These are phyloP conservation scores for Gorsachius goisagi DNA, from an alignment of 2,113 vertebrate species.

Conservation along the genomic window DNA sequence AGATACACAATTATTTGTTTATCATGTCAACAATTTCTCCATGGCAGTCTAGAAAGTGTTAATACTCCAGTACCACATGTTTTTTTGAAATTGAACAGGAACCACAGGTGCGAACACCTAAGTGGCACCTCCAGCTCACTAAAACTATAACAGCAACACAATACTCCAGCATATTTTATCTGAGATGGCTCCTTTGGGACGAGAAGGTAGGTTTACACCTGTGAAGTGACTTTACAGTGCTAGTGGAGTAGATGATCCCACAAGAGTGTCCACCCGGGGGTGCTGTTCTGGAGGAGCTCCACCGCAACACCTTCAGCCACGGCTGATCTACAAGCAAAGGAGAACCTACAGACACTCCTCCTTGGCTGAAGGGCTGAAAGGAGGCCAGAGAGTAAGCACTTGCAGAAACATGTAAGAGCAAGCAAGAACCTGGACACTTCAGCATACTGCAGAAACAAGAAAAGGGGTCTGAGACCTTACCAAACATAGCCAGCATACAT, in stretches of 20 bases:
- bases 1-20: neutral
- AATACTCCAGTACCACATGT: fast-evolving
- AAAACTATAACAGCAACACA: neutral
- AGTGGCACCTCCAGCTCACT: neutral
- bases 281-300: neutral
- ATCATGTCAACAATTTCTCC: neutral
- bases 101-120: neutral
- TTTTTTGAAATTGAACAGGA: neutral
- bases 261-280: neutral
- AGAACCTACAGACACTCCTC: neutral
- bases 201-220: neutral
- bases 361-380: neutral
- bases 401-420: neutral
- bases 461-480: neutral
- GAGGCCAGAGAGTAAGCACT: neutral
- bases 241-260: neutral
- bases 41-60: neutral
- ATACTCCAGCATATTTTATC: neutral
- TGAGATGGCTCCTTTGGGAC: neutral
- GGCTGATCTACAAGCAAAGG: neutral
- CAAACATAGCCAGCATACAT: neutral
- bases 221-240: neutral
- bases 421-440: neutral
- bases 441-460: neutral
- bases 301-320: neutral